These are phyloP conservation scores for Luffia ferchaultella DNA, from an alignment of 2,888 invertebrate genomes.

Conservation along the genomic window DNA sequence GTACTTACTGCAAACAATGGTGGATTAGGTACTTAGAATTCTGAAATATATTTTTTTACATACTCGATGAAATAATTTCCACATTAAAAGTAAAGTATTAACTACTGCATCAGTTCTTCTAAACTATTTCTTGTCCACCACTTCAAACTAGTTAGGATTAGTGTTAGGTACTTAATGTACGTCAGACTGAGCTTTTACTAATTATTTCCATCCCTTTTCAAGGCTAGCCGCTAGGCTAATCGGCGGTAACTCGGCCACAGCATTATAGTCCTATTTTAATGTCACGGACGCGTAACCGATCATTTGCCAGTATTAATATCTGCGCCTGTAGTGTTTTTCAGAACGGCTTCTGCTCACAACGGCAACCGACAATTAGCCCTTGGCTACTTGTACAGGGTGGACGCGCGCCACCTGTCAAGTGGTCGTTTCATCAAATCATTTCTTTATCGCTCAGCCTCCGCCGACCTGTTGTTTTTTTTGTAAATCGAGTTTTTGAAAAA, in stretches of 20 bases:
- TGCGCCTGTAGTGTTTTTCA: constrained; percentile 54
- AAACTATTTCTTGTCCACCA: no score
- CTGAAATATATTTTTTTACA: no score
- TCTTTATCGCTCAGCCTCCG: constrained; percentile 58
- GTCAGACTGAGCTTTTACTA: neutral
- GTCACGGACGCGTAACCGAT: constrained; percentile 41
- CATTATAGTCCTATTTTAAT: constrained; percentile 40
- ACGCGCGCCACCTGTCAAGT: constrained; percentile 61
- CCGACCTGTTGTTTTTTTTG: constrained; percentile 48
- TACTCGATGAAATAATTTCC: no score
- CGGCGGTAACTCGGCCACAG: no score
- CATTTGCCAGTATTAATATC: constrained; percentile 59
- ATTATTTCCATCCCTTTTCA: no score
- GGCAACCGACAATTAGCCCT: constrained; percentile 50
- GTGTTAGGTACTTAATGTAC: no score
- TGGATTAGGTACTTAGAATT: no score
- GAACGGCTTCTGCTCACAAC: constrained; percentile 35
- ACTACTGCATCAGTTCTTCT: no score
- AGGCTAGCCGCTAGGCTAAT: no score
- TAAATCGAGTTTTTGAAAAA: constrained; percentile 44
- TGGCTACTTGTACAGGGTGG: constrained; percentile 27
- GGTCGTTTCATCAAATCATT: constrained; percentile 62
- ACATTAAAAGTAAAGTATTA: no score
- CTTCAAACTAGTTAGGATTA: no score
- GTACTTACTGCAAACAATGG: no score